Evolutionary conservation across 2,113 vertebrate genomes (phyloP), one percentile per base, ranked within the genome.

Genomic region (Columbina picui): DNA sequence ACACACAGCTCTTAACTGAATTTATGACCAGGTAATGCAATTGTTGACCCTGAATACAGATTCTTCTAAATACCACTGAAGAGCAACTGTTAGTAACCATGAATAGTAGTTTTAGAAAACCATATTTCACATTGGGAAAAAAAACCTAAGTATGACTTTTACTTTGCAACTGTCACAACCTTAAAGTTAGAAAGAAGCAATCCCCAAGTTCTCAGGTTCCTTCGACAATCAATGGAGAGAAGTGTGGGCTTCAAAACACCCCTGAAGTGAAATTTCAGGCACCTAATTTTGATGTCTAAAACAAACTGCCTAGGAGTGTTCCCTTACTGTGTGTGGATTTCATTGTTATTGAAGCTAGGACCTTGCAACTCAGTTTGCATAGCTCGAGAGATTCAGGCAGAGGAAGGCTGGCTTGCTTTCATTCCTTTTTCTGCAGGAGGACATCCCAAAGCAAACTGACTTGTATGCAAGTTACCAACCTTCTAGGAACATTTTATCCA

Each of bases 21-120:
- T 90, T 96, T 92, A 87, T 86, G 73, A 88, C 41, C 32, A n/a
- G 29, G 19, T 63, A 86, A 76, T 84, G 36, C 87, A 87, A 91
- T 7, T 87, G 45, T 77, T 95, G 91, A 87, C 73, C 70, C n/a
- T 21, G 13, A 89, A 79, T 55, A 16, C 36, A 89, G n/a, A 32
- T 80, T 49, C 65, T 93, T 90, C 75, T 90, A 83, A 78, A 69
- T 23, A 90, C 18, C 2, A 1, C 38, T 74, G 27, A 85, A 26
- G 12, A 91, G 39, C 12, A 87, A 61, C 38, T 69, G 55, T 26
- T 80, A 74, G 70, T 57, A 85, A 76, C 17, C 36, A 61, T n/a
- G n/a, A 61, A 89, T 2, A 71, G 25, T 38, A 82, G 68, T 67
- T 69, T 84, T 63, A 88, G 63, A 74, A 88, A 84, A 47, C 3